phyloP scores from a whole-genome alignment of 2,797 vertebrate genomes.

The Sebastes aleutianus region DNA sequence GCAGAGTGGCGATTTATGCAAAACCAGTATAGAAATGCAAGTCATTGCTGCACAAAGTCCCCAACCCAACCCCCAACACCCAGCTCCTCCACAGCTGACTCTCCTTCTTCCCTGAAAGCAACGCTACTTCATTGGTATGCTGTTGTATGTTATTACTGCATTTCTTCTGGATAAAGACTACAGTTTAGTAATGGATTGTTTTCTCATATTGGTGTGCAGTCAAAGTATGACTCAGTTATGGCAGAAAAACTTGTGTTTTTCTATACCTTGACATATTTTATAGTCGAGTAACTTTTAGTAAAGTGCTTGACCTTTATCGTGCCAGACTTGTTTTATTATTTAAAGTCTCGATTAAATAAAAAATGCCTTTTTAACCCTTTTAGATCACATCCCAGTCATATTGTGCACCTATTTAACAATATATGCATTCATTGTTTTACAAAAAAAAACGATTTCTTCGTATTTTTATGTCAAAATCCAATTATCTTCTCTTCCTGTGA shows the following conservation, averaged over 20 bases:
- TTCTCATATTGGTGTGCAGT: background rate
- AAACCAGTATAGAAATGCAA: conserved; percentile 56
- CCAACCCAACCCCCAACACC: background rate
- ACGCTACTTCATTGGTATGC: conserved; percentile 1
- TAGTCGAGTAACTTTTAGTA: background rate
- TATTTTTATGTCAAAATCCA: no score
- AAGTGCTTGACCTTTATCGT: background rate
- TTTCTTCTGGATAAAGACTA: conserved; percentile 2
- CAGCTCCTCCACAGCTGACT: background rate
- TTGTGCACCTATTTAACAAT: no score
- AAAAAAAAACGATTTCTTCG: no score
- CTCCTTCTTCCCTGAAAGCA: background rate
- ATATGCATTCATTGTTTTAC: no score
- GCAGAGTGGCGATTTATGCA: conserved; percentile 56
- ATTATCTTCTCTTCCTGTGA: no score
- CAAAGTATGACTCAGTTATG: background rate
- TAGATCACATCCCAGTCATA: no score
- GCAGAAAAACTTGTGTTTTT: background rate
- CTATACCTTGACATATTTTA: background rate
- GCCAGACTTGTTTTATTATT: background rate
- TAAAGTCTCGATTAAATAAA: background rate
- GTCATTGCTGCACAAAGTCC: conserved; percentile 32
- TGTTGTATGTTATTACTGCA: background rate
- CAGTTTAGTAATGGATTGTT: background rate
- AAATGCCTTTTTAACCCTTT: no score